Base-by-base conservation (phyloP, 2,888 invertebrate genomes). In the Noctua janthina region DNA sequence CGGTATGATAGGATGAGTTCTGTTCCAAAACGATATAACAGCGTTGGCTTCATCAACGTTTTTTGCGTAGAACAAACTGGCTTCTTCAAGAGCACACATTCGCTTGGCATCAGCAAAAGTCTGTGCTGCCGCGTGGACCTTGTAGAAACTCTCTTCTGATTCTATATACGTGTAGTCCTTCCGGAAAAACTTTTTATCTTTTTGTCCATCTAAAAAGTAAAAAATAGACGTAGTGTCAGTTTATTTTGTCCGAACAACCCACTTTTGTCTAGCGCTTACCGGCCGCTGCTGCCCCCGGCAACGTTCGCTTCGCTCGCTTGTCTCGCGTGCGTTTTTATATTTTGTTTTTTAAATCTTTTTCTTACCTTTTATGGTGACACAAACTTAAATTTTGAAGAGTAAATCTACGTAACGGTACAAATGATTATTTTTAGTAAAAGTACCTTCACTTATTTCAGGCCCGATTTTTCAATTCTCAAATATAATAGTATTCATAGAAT, bases 151-250 rank as follows among this genome's bases (percentile, higher is more conserved):
- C 7, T 91, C 72, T 15, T 92, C 88, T 1, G 81, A 85, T 29
- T 93, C 91, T 76, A 95, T 75, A 81, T 91, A 96, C 23, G 78
- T 91, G 85, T 95, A 96, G 87, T 96, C 95, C 59, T 92, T 93
- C 8, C 95, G 93, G 83, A 96, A 96, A 84, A 94, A 93, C 72
- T 92, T 92, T 17, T 90, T 11, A 46, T 46, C n/a, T 46, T 4
- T 46, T 46, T 68, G 46, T 10, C 23, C 17, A 68, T 68, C 68
- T 68, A 29, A 1, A 68, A 68, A 46, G 29, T 29, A 4, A 10
- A 46, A 67, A 39, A 80, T 91, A 96, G 23, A 11, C 11, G 11
- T 23, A 51, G n/a, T 10, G 17, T 64, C 3, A 64, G 8, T 35
- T 64, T 66, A 54, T n/a, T 71, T 5, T 56, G 20, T 35, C 1